These are phyloP conservation scores for Myripristis jacobus DNA, from an alignment of 2,797 vertebrate species.

Conservation along the genomic window DNA sequence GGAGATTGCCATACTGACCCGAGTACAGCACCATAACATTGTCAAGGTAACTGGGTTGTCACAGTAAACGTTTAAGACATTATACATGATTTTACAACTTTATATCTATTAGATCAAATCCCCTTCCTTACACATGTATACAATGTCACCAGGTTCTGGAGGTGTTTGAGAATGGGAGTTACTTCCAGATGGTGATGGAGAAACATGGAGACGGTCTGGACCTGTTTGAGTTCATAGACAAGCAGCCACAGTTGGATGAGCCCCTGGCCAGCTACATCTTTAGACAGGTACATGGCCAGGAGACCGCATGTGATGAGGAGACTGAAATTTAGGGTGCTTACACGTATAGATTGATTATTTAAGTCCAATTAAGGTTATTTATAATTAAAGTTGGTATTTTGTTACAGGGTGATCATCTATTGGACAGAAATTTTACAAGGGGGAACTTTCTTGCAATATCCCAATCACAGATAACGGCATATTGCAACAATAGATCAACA, in stretches of 20 bases:
- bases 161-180: slow-evolving; percentile 92
- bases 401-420: too few relatives aligned
- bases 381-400: too few relatives aligned
- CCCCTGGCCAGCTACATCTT: slow-evolving; percentile 95
- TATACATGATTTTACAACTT: not conserved
- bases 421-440: too few relatives aligned
- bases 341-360: too few relatives aligned
- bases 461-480: too few relatives aligned
- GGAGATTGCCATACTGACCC: slow-evolving; percentile 91
- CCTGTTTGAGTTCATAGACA: slow-evolving; percentile 96
- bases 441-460: too few relatives aligned
- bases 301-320: not conserved
- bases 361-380: too few relatives aligned
- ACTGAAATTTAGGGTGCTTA: not conserved
- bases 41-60: slow-evolving; percentile 85
- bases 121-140: not conserved
- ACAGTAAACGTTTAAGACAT: not conserved
- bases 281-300: slow-evolving; percentile 84
- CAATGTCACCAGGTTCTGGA: slow-evolving; percentile 84
- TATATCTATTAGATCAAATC: not conserved
- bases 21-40: slow-evolving; percentile 90
- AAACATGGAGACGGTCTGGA: slow-evolving; percentile 94
- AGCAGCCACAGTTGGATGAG: slow-evolving; percentile 91
- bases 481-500: too few relatives aligned
- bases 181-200: slow-evolving; percentile 98